Percentiles rank a stretch among this genome's conserved stretches.
Evolutionary conservation across 1,140 invertebrate genomes (phyloP).

Genomic region (Euborellia annulipes): DNA sequence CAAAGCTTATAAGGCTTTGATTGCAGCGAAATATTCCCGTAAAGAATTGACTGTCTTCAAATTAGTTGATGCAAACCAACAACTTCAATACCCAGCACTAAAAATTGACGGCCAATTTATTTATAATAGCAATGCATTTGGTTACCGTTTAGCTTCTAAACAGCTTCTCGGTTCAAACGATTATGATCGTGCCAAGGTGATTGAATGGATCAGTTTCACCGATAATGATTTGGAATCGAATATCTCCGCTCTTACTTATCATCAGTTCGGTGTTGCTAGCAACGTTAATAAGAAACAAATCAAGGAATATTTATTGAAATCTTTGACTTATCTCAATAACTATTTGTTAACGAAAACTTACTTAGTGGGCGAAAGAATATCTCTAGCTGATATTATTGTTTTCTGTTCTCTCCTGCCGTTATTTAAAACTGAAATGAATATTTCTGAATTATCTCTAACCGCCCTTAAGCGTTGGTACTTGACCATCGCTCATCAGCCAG

Average conservation of each 20-base stretch:
- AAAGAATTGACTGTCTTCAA: conserved; percentile 26
- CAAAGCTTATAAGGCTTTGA: conserved; percentile 31
- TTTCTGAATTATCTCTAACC: too few relatives aligned
- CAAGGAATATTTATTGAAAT: conserved; percentile 19
- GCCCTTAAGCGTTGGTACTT: conserved; percentile 54
- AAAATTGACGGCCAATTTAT: too few relatives aligned
- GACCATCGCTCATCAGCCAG: conserved; percentile 48
- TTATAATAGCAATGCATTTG: conserved; percentile 49
- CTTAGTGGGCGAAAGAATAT: conserved; percentile 53
- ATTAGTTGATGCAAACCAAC: background rate
- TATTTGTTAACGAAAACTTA: conserved; percentile 44
- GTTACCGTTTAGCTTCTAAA: conserved; percentile 41
- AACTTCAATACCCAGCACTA: too few relatives aligned
- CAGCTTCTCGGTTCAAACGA: conserved; percentile 35
- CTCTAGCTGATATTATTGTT: conserved; percentile 54
- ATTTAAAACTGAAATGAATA: too few relatives aligned
- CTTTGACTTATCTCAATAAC: conserved; percentile 35
- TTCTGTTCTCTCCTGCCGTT: conserved; percentile 40
- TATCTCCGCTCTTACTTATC: too few relatives aligned
- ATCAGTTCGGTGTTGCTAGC: too few relatives aligned
- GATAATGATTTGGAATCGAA: conserved; percentile 44
- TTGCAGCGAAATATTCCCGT: conserved; percentile 33
- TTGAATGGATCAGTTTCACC: conserved; percentile 51
- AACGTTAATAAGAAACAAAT: too few relatives aligned
- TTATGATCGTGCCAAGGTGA: conserved; percentile 35